Conservation (phyloP, 2,113 vertebrate genomes). For the Stegastes partitus region DNA sequence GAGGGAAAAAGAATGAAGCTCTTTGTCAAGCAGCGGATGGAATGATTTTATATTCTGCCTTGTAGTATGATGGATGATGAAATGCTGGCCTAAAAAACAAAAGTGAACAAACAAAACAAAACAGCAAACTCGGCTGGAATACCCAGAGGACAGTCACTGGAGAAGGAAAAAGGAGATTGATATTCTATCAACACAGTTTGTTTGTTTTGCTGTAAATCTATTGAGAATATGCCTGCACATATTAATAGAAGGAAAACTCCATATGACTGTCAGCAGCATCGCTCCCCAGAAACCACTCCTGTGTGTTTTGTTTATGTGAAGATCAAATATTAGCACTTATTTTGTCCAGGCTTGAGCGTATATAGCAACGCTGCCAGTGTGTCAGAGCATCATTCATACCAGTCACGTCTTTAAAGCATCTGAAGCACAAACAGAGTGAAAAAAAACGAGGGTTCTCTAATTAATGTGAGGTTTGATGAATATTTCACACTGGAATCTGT, state of each 20-base stretch:
- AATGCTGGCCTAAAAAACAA: conserved; percentile 70
- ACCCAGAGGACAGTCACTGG: conserved; percentile 65
- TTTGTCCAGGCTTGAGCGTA: conserved; percentile 37
- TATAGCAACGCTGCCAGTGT: background rate
- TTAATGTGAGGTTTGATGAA: no score
- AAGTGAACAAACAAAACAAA: conserved; percentile 74
- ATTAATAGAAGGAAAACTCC: conserved; percentile 69
- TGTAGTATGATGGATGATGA: conserved; percentile 74
- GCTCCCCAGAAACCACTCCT: conserved; percentile 41
- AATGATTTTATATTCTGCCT: conserved; percentile 63
- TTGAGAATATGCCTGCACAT: conserved; percentile 69
- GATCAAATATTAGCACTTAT: conserved; percentile 42
- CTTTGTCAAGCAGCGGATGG: conserved; percentile 62
- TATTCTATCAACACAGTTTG: conserved; percentile 78
- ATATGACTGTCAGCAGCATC: conserved; percentile 64
- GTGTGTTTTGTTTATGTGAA: conserved; percentile 26
- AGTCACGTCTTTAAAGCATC: conserved; percentile 6
- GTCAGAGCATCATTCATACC: background rate
- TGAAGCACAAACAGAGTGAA: background rate
- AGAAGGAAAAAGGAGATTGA: conserved; percentile 73
- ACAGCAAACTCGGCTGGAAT: conserved; percentile 69
- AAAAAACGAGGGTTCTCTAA: background rate
- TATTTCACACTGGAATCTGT: no score
- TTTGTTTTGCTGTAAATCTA: conserved; percentile 76
- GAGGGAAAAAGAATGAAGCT: conserved; percentile 56